These are phyloP conservation scores for Denticeps clupeoides DNA, from an alignment of 2,797 vertebrate genomes.

Conservation along the genomic window DNA sequence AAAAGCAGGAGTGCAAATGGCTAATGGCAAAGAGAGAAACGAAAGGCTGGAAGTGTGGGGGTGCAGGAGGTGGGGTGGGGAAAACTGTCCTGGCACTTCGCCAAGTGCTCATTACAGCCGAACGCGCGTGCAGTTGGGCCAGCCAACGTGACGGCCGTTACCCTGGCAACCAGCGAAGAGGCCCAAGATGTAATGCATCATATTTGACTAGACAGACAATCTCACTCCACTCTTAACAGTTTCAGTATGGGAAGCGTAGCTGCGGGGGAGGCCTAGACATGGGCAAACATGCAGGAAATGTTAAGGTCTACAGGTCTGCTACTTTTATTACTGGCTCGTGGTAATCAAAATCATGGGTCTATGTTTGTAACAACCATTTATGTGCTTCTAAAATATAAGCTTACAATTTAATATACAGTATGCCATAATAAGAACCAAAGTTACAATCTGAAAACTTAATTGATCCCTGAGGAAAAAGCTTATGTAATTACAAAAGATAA, in stretches of 20 bases:
- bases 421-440: too few relatives aligned
- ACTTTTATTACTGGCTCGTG: too few relatives aligned
- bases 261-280: constrained; percentile 5
- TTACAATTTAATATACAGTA: too few relatives aligned
- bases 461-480: too few relatives aligned
- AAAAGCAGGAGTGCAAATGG: neutral
- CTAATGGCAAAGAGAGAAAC: neutral
- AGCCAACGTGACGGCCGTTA: constrained; percentile 56
- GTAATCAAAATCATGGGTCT: too few relatives aligned
- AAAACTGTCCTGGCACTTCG: constrained; percentile 47
- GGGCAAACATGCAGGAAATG: neutral
- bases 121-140: constrained; percentile 31
- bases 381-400: too few relatives aligned
- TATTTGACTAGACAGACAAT: constrained; percentile 44
- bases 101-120: constrained; percentile 55
- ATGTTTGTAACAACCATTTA: too few relatives aligned
- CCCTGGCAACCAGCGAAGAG: constrained; percentile 63
- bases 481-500: too few relatives aligned
- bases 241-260: constrained; percentile 15
- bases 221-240: constrained; percentile 14
- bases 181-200: constrained; percentile 52
- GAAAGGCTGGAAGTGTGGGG: too few relatives aligned
- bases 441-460: too few relatives aligned
- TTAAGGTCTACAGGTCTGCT: neutral
- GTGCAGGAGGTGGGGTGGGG: neutral